phyloP scores from a whole-genome alignment of 2,113 vertebrate genomes.

The Ondatra zibethicus region DNA sequence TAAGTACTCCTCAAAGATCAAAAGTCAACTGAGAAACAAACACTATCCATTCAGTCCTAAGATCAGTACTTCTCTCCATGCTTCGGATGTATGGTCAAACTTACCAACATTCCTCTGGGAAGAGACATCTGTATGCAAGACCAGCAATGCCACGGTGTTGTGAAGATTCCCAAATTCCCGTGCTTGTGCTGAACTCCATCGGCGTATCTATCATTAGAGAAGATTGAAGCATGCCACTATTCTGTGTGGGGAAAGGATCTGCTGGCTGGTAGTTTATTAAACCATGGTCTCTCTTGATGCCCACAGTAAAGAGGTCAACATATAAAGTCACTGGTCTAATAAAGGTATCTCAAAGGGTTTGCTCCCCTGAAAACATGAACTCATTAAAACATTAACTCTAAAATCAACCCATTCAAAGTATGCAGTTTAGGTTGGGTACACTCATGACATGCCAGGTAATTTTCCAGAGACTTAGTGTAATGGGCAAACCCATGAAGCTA shows the following conservation, averaged over 20 bases:
- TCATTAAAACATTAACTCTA: background rate
- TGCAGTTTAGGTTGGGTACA: background rate
- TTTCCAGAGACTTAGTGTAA: background rate
- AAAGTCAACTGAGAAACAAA: constrained; percentile 26
- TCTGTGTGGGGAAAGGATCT: background rate
- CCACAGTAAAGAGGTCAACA: background rate
- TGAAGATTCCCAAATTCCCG: constrained; percentile 98
- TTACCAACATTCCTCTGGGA: constrained; percentile 93
- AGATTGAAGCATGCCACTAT: background rate
- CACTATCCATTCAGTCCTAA: background rate
- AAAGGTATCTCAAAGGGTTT: background rate
- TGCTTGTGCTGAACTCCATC: constrained; percentile 98
- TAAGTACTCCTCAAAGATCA: background rate
- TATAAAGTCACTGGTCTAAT: background rate
- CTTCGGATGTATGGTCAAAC: background rate
- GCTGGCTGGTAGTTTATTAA: background rate
- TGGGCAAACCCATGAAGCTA: background rate
- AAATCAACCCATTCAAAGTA: background rate
- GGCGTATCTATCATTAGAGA: constrained; percentile 91
- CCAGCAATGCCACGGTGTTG: constrained; percentile 94
- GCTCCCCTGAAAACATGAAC: background rate
- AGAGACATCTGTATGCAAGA: constrained; percentile 93
- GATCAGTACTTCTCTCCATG: background rate
- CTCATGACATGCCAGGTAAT: background rate
- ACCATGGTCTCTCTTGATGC: background rate